Evolutionary conservation across 2,888 invertebrate genomes (phyloP), one percentile per base, ranked within the genome.

Genomic region (Herminia tarsipennalis): DNA sequence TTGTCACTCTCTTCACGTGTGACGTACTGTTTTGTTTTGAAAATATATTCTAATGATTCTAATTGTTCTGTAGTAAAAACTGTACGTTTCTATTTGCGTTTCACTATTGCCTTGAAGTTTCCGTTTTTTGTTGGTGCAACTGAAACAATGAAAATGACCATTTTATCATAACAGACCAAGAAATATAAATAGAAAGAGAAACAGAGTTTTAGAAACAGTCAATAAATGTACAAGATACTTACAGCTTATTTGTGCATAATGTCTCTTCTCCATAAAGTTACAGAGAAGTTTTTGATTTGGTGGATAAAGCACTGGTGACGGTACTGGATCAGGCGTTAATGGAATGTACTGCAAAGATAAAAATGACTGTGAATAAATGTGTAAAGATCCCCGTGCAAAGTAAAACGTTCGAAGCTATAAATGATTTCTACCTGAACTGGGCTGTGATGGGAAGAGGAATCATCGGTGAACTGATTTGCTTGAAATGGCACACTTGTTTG

Each of bases 1-100:
- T 43, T 94, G 93, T 35, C 5, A 4, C 96, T 86, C 14, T 95
- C 90, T 0, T 95, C 94, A n/a, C 95, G 92, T 62, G 93, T 94
- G 1, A 96, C 81, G 73, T 96, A 96, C 6, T 93, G 93, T 57
- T 93, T 94, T 41, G 79, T 90, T 34, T 92, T 92, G 63, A 95
- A 96, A 55, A 95, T n/a, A n/a, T n/a, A n/a, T n/a, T n/a, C n/a
- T n/a, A n/a, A n/a, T n/a, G n/a, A n/a, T n/a, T n/a, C n/a, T n/a
- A n/a, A n/a, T n/a, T n/a, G n/a, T n/a, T n/a, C n/a, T n/a, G n/a
- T n/a, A n/a, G n/a, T n/a, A n/a, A n/a, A n/a, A n/a, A n/a, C n/a
- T n/a, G n/a, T n/a, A n/a, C n/a, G n/a, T n/a, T n/a, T n/a, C n/a
- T n/a, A n/a, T n/a, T n/a, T n/a, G n/a, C n/a, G n/a, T n/a, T n/a